These are phyloP conservation scores for Magallana ariakensis DNA, from an alignment of 1,140 invertebrate genomes.

Conservation along the genomic window DNA sequence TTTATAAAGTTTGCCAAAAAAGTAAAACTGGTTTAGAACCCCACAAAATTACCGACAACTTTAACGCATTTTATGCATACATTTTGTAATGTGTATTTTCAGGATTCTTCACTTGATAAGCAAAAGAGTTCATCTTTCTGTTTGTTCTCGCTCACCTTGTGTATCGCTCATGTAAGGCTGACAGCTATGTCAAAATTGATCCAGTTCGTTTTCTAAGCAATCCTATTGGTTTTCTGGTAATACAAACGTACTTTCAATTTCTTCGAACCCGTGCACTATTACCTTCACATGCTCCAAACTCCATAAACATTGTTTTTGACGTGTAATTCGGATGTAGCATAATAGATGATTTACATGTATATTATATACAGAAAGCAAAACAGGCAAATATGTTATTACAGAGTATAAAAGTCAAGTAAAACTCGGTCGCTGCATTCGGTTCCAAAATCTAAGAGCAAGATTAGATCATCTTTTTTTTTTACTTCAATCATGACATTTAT, in stretches of 20 bases:
- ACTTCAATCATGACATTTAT: not conserved
- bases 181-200: slow-evolving; percentile 23
- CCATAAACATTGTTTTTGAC: too few relatives aligned
- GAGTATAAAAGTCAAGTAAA: too few relatives aligned
- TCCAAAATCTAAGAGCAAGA: not conserved
- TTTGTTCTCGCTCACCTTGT: slow-evolving; percentile 4
- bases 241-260: not conserved
- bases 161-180: not conserved
- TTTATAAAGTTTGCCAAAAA: not conserved
- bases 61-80: not conserved
- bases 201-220: not conserved
- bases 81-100: not conserved
- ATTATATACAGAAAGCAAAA: too few relatives aligned
- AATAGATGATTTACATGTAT: too few relatives aligned
- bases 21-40: not conserved
- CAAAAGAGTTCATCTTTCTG: not conserved
- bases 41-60: not conserved
- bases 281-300: too few relatives aligned
- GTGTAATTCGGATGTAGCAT: too few relatives aligned
- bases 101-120: not conserved
- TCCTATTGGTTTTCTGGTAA: not conserved
- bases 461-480: not conserved
- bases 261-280: not conserved
- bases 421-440: not conserved
- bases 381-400: too few relatives aligned